Evolutionary conservation across 2,797 vertebrate genomes (phyloP), one percentile per base, ranked within the genome.

Genomic region (Chloroceryle inda): DNA sequence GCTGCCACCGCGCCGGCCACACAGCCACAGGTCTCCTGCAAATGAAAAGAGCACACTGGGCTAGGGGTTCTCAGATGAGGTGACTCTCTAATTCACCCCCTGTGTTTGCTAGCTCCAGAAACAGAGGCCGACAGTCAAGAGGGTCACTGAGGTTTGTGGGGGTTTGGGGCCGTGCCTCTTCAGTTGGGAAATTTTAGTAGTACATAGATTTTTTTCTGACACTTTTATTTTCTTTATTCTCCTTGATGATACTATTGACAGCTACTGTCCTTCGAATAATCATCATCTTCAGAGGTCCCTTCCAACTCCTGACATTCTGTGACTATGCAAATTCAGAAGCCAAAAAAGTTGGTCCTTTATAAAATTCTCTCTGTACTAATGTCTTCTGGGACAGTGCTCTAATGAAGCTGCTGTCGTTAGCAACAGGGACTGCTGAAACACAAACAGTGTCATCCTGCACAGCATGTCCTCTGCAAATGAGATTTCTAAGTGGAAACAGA

Each of bases 21-120:
- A 63, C 81, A 29, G 53, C 83, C 49, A 35, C 9, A 11, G 2
- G 27, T 1, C 13, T 63, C 97, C 97, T 98, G 86, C 13, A 85
- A 94, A 88, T 4, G 42, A 83, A 38, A 71, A 82, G 19, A 82
- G 67, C 77, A 49, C 66, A 33, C 5, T 45, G 67, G 6, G 27
- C 23, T 73, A 21, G 31, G 5, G 23, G 3, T 23, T 4, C 8
- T 9, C 53, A 31, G 15, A 3, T 2, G 0, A 33, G 21, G 13
- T 62, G 44, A 22, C 40, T 21, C 20, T 3, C 38, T 4, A 0
- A 5, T 12, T 47, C 24, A 6, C 29, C 16, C 44, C 11, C 35
- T 11, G 0, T 1, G 3, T 26, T 18, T 71, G 29, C 5, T 40
- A 61, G 4, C n/a, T 44, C 24, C 37, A 42, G 23, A 38, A 31